Conservation (phyloP, 2,113 vertebrate species). For the Gymnobelideus leadbeateri region DNA sequence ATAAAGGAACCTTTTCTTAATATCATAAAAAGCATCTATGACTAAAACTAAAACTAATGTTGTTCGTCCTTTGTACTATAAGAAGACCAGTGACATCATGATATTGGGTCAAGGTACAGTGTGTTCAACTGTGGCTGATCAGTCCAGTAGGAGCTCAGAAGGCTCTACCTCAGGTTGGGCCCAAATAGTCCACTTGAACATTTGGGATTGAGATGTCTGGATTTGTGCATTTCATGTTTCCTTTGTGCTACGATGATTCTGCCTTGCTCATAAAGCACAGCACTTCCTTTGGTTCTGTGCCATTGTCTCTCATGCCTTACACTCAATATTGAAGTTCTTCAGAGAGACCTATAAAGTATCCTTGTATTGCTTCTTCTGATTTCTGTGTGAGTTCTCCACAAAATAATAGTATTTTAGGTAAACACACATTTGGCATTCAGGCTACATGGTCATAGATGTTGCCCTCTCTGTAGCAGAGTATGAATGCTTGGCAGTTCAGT, state of each 20-base stretch:
- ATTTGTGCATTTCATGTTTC: background rate
- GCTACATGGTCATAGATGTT: too few species aligned
- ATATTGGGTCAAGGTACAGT: background rate
- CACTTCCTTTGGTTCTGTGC: background rate
- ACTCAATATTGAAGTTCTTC: background rate
- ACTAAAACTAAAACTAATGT: background rate
- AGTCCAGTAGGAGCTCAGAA: background rate
- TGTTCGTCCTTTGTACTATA: too few species aligned
- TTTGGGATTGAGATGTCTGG: background rate
- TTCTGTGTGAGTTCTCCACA: background rate
- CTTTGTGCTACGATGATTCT: background rate
- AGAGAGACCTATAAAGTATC: background rate
- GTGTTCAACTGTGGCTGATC: background rate
- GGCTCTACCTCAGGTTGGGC: background rate
- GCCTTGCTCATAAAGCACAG: background rate
- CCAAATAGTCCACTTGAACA: background rate
- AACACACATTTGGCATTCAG: background rate
- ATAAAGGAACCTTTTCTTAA: background rate
- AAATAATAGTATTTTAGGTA: background rate
- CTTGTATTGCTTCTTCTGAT: background rate
- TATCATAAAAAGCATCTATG: background rate
- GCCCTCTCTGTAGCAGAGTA: too few species aligned
- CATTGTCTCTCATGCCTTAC: background rate
- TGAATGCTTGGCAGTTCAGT: background rate
- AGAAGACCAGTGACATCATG: background rate